Base-by-base conservation (phyloP, 2,797 vertebrate species). In the Poecilia gillii region DNA sequence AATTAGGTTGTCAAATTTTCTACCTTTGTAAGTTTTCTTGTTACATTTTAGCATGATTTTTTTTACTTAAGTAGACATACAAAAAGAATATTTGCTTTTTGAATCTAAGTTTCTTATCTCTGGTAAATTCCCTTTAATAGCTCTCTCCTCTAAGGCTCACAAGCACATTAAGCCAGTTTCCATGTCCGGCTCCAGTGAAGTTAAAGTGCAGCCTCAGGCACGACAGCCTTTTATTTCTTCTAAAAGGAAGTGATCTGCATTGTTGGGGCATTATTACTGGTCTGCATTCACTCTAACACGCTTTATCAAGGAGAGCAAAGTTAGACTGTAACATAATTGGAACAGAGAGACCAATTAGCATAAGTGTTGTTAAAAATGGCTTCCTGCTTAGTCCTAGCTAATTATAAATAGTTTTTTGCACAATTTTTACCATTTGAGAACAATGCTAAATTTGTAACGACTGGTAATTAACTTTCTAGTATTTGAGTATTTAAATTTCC, bases 211-310 rank as follows among this genome's bases (percentile, higher is more conserved):
- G 91, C 93, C 93, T 84, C 74, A 8, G 92, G 92, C 90, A 49
- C 68, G 3, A 14, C 49, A 28, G 70, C 68, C 77, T 49, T 82
- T 91, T 88, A 87, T 84, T 77, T 80, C 81, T 88, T 83, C 74
- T 78, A 85, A 90, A 74, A 85, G 91, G 93, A 95, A 93, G 89
- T 92, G 86, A 90, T 86, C 91, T 85, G 82, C 87, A 79, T 83
- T 59, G 86, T 88, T 89, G 77, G 77, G 91, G 80, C 87, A 87
- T 91, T 91, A 92, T 87, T 74, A 53, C 71, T 25, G 75, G 70
- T 72, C 75, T 82, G 91, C 86, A 85, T 77, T 64, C 77, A 53
- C 79, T 82, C 80, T 41, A 78, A 81, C 83, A 53, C 75, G 81
- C 80, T 75, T 86, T 78, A 80, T 71, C 57, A 79, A 71, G 8